Evolutionary conservation across 1,140 invertebrate species (phyloP).

Genomic region (Euwallacea fornicatus): DNA sequence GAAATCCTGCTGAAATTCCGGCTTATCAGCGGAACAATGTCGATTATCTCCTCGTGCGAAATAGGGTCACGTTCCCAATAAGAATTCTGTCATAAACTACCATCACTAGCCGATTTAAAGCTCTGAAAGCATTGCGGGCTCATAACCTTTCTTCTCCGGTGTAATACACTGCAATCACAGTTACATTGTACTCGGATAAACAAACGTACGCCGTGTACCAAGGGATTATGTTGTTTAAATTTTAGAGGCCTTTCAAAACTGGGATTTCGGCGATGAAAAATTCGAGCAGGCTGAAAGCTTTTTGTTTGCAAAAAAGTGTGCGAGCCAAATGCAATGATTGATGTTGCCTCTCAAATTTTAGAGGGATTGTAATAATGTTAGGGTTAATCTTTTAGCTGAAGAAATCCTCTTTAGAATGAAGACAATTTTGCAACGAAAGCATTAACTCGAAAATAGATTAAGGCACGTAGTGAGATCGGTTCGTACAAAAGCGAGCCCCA

Average conservation of each 20-base stretch:
- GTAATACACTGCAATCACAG: neutral
- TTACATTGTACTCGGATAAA: neutral
- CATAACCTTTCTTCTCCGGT: neutral
- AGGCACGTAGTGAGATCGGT: slow-evolving; percentile 4
- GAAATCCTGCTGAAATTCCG: neutral
- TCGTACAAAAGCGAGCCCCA: neutral
- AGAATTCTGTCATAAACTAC: slow-evolving; percentile 9
- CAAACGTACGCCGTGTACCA: neutral
- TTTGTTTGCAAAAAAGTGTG: neutral
- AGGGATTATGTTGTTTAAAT: slow-evolving; percentile 3
- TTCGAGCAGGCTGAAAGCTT: neutral
- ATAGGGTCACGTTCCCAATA: slow-evolving; percentile 7
- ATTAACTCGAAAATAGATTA: slow-evolving; percentile 8
- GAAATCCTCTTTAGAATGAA: neutral
- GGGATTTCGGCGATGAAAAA: neutral
- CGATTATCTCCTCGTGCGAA: slow-evolving; percentile 9
- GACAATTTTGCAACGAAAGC: neutral
- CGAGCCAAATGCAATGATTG: neutral
- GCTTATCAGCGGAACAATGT: slow-evolving; percentile 1
- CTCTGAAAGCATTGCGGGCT: neutral
- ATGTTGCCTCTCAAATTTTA: neutral
- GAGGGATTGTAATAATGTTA: neutral
- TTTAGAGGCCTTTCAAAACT: neutral
- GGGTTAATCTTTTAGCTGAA: neutral
- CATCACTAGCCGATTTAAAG: slow-evolving; percentile 2